These are phyloP conservation scores for Holcopasites calliopsidis DNA, from an alignment of 1,140 invertebrate genomes.

Conservation along the genomic window DNA sequence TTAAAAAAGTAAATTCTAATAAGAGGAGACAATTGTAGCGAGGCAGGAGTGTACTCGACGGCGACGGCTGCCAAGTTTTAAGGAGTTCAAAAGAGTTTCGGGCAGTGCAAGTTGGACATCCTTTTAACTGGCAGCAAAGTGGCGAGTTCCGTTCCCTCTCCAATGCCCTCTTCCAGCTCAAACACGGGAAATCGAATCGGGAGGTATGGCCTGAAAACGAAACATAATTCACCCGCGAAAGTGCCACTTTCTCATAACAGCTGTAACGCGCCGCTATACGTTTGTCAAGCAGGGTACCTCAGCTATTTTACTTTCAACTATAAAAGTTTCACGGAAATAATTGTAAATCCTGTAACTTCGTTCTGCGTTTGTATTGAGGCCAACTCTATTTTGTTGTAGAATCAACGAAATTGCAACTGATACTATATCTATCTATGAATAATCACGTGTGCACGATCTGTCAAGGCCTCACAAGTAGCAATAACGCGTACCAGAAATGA, in stretches of 20 bases:
- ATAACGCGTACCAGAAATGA: too few species aligned
- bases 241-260: constrained; percentile 12
- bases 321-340: background rate
- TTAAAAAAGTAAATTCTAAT: constrained; percentile 41
- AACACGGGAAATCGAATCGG: constrained; percentile 47
- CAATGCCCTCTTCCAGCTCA: background rate
- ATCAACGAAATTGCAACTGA: too few species aligned
- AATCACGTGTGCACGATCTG: too few species aligned
- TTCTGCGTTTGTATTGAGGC: too few species aligned
- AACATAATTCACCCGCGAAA: background rate
- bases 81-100: constrained; percentile 55
- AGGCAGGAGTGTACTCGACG: constrained; percentile 6
- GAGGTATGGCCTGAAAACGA: background rate
- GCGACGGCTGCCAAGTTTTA: constrained; percentile 51
- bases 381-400: too few species aligned
- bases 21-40: constrained; percentile 19
- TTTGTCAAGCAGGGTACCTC: constrained; percentile 48
- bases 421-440: too few species aligned
- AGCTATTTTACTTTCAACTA: constrained; percentile 10
- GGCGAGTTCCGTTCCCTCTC: constrained; percentile 48
- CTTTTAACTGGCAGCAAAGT: constrained; percentile 56
- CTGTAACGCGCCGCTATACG: constrained; percentile 38
- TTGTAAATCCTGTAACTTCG: background rate
- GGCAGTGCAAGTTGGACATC: constrained; percentile 39
- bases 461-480: too few species aligned